Evolutionary conservation across 2,113 vertebrate genomes (phyloP).

Genomic region (Chloropsis hardwickii): DNA sequence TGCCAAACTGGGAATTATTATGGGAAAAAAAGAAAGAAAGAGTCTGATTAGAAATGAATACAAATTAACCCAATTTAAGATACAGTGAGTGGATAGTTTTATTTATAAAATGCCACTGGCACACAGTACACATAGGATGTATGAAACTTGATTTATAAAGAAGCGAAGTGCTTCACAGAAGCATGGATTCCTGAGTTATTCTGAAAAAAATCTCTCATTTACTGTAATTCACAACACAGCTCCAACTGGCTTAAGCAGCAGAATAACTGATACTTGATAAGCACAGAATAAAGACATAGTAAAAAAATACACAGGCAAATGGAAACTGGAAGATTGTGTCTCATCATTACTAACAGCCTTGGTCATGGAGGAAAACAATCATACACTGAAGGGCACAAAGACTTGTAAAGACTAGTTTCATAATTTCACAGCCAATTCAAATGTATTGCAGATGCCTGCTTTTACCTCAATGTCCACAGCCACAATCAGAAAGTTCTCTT

Average conservation of each 20-base stretch:
- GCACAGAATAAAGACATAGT: background rate
- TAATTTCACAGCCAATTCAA: background rate
- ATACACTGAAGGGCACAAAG: background rate
- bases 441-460: background rate
- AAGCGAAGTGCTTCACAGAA: slow-evolving; percentile 36
- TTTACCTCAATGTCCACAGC: background rate
- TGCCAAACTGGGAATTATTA: background rate
- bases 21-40: background rate
- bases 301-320: background rate
- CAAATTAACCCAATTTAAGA: background rate
- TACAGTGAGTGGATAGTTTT: background rate
- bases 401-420: background rate
- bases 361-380: background rate
- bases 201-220: background rate
- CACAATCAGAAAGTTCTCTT: background rate
- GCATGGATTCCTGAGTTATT: slow-evolving; percentile 11
- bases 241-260: background rate
- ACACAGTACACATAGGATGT: background rate
- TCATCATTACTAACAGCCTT: background rate
- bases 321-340: background rate
- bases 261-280: background rate
- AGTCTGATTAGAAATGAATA: background rate
- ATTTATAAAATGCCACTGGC: slow-evolving; percentile 6
- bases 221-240: background rate
- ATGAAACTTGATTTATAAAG: background rate